Evolutionary conservation across 2,113 vertebrate species (phyloP).

Genomic region (Pongo pygmaeus): DNA sequence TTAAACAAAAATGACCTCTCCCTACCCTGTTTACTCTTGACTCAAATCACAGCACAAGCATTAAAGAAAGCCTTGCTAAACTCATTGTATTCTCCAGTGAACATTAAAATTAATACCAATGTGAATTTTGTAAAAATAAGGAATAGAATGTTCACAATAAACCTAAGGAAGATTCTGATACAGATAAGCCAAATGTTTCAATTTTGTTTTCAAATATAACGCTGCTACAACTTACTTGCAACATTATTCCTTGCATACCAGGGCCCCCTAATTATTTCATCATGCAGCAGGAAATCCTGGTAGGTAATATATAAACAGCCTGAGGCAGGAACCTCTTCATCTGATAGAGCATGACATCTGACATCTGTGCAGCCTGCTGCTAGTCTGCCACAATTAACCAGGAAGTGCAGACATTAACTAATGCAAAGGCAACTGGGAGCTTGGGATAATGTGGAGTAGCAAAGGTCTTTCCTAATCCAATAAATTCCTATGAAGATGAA

Average conservation of each 20-base stretch:
- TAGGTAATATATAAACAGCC: conserved; percentile 92
- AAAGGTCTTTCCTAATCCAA: conserved; percentile 77
- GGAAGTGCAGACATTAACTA: conserved; percentile 65
- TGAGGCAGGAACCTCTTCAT: conserved; percentile 88
- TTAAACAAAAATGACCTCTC: conserved; percentile 65
- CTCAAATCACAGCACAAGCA: conserved; percentile 68
- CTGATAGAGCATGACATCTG: conserved; percentile 91
- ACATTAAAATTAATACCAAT: conserved; percentile 59
- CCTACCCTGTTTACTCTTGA: conserved; percentile 65
- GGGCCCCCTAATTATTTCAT: conserved; percentile 94
- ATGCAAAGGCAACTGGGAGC: conserved; percentile 68
- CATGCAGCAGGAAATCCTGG: conserved; percentile 94
- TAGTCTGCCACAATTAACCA: conserved; percentile 78
- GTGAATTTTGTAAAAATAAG: conserved; percentile 81
- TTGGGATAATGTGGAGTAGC: conserved; percentile 47
- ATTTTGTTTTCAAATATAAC: conserved; percentile 82
- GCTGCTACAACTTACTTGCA: conserved; percentile 83
- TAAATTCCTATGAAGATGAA: conserved; percentile 61
- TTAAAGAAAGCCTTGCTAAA: conserved; percentile 67
- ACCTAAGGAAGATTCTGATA: conserved; percentile 77
- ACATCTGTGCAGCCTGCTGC: conserved; percentile 86
- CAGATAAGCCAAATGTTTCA: conserved; percentile 83
- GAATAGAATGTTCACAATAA: conserved; percentile 70
- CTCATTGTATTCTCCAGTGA: conserved; percentile 72
- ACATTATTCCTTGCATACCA: conserved; percentile 80